Percentiles rank a stretch among this genome's conserved stretches.
Evolutionary conservation across 2,113 vertebrate genomes (phyloP).

Genomic region (Myrmophylax atrothorax): DNA sequence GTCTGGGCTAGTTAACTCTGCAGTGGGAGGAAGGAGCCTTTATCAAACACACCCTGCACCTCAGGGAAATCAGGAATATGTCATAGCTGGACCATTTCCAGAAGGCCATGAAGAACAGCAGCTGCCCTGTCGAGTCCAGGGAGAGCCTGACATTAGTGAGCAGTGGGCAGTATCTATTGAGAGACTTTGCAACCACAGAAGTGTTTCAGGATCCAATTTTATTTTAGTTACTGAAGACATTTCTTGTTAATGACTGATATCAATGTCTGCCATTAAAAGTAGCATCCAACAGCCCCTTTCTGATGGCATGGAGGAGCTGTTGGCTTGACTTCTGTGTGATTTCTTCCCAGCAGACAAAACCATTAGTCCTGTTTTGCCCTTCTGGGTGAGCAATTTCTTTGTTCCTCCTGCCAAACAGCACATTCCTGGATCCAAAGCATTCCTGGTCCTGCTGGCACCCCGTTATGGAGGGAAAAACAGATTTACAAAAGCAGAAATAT

Average conservation of each 20-base stretch:
- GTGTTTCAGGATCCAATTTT: neutral
- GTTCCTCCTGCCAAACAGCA: constrained; percentile 31
- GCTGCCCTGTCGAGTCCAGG: neutral
- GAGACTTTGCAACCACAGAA: neutral
- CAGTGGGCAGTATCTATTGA: neutral
- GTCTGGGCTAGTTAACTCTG: neutral
- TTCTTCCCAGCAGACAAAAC: neutral
- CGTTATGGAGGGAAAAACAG: neutral
- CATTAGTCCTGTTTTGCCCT: neutral
- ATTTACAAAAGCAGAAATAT: constrained; percentile 40
- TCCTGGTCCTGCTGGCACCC: neutral
- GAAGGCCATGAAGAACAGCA: neutral
- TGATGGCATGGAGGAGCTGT: neutral
- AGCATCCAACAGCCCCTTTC: neutral
- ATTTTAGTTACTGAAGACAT: neutral
- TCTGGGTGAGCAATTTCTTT: constrained; percentile 45
- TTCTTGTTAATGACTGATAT: neutral
- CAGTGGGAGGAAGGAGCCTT: neutral
- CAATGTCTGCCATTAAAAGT: neutral
- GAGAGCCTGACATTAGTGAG: neutral
- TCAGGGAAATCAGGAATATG: neutral
- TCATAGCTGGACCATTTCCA: neutral
- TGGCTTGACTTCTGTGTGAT: neutral
- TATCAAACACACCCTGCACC: neutral
- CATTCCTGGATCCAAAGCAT: constrained; percentile 10